Base-by-base conservation (phyloP, 2,113 vertebrate species). In the Gila orcuttii region DNA sequence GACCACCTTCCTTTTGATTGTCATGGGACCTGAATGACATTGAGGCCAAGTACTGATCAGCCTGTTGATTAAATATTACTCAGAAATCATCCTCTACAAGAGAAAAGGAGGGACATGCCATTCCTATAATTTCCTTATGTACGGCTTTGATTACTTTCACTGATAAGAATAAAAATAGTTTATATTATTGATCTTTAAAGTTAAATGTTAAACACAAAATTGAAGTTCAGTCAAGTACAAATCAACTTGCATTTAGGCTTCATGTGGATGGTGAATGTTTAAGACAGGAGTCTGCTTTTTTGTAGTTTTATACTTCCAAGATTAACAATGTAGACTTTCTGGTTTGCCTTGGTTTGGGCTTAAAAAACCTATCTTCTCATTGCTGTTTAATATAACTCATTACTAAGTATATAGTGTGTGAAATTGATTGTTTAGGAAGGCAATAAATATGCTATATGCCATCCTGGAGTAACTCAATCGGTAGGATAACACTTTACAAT, bases 1-100 rank as follows among this genome's bases (percentile, higher is more conserved):
- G 60, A 81, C 79, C n/a, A 33, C 42, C 42, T 66, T 81, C 13
- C 59, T 66, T 66, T 81, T 25, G 6, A 64, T 45, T 42, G 33
- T 62, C 23, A 59, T 19, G 0, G 13, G 17, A 47, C 15, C n/a
- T 66, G 12, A 47, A 68, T 81, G n/a, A 45, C 4, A 36, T 25
- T 42, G 39, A 23, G 33, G 55, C 23, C 33, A 33, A 42, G 23
- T 50, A 47, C 60, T 80, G n/a, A 80, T 80, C 13, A 15, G n/a
- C 1, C 39, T 5, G 19, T 28, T 19, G 39, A 81, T 64, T 64
- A 81, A 66, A 50, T 12, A 42, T 10, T 42, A 79, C 50, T 21
- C n/a, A 9, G 1, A 28, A 28, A 76, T 28, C 23, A 76, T 52
- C 25, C 7, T 50, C n/a, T 8, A 1, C 2, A 1, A 52, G 47